Conservation (phyloP, 2,113 vertebrate species). For the Takifugu flavidus region DNA sequence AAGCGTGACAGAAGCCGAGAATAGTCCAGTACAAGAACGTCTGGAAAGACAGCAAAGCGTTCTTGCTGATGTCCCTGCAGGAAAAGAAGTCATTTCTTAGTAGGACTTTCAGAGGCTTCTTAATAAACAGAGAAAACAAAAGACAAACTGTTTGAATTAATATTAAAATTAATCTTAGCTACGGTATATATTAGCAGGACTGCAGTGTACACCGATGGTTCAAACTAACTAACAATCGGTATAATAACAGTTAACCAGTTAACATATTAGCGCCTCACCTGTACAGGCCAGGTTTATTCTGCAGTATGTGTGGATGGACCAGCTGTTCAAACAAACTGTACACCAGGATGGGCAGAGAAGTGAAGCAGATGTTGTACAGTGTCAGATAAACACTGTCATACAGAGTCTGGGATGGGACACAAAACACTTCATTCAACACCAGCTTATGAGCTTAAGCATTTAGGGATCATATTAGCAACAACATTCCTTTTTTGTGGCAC, state of each 20-base stretch:
- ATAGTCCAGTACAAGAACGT: slow-evolving; percentile 97
- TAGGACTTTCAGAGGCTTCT: not conserved
- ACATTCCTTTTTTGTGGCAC: too few relatives aligned
- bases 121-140: too few relatives aligned
- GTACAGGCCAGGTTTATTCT: slow-evolving; percentile 92
- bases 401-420: slow-evolving; percentile 83
- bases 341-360: slow-evolving; percentile 95
- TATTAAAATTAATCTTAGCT: not conserved
- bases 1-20: slow-evolving; percentile 93
- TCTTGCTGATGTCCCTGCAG: slow-evolving; percentile 95
- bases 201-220: not conserved
- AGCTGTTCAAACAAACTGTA: slow-evolving; percentile 98
- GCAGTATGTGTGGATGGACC: slow-evolving; percentile 89
- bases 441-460: slow-evolving; percentile 5
- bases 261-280: slow-evolving; percentile 72
- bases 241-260: not conserved
- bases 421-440: slow-evolving; percentile 19
- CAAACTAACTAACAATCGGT: not conserved
- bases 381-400: slow-evolving; percentile 99
- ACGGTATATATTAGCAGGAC: not conserved
- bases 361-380: slow-evolving; percentile 99
- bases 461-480: too few relatives aligned
- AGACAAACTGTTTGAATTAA: not conserved
- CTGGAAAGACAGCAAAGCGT: slow-evolving; percentile 86
- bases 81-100: slow-evolving; percentile 7